Percentiles rank a stretch among this genome's conserved stretches.
These are phyloP conservation scores for Parauchenoglanis ngamensis DNA, from an alignment of 2,797 vertebrate species.

Conservation along the genomic window DNA sequence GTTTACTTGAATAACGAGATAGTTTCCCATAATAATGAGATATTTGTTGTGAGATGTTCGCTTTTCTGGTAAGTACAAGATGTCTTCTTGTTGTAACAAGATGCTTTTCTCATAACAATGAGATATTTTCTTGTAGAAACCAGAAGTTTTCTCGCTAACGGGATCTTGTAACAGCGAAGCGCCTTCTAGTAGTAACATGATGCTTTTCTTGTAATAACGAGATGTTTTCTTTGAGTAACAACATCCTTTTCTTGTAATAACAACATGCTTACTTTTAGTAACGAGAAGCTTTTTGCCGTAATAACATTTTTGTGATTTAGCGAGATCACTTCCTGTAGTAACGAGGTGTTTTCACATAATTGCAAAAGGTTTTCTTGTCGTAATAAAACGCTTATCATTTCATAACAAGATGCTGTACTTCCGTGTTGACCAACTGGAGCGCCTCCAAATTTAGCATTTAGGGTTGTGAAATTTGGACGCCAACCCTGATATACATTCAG, in stretches of 20 bases:
- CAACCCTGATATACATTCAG: not conserved
- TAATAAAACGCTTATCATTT: not conserved
- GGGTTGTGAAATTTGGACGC: not conserved
- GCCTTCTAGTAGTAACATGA: not conserved
- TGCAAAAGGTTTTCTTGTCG: not conserved
- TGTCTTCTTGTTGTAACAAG: not conserved
- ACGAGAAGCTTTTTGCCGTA: not conserved
- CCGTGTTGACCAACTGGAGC: not conserved
- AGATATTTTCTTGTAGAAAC: not conserved
- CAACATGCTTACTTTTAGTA: not conserved
- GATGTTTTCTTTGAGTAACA: not conserved
- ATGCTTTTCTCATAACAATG: not conserved
- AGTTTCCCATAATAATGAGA: not conserved
- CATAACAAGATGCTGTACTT: not conserved
- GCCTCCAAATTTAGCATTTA: not conserved
- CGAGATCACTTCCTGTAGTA: not conserved
- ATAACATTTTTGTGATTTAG: not conserved
- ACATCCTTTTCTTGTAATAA: not conserved
- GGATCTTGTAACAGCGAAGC: not conserved
- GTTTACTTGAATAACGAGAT: not conserved
- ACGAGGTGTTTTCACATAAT: not conserved
- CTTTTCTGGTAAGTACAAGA: not conserved
- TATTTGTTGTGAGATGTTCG: not conserved
- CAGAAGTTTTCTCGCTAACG: not conserved
- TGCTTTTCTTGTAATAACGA: not conserved